Conservation (phyloP, 2,888 invertebrate species). For the Melitaea athalia region DNA sequence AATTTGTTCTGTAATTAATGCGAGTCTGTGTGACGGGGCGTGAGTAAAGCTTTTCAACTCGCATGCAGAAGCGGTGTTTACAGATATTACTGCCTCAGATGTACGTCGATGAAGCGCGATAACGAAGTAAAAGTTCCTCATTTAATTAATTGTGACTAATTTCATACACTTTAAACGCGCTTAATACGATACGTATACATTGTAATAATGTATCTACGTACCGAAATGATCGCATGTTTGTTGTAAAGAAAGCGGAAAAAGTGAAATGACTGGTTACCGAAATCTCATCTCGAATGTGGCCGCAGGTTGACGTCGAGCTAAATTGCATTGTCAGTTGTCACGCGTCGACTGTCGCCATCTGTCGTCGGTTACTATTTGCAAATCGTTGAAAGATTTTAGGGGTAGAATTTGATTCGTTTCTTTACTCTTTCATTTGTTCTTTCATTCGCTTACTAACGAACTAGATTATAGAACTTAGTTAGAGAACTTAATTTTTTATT, state of each 20-base stretch:
- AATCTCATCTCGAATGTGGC: constrained; percentile 59
- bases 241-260: constrained; percentile 39
- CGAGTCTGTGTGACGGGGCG: constrained; percentile 73
- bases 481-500: too few species aligned
- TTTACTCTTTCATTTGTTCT: background rate
- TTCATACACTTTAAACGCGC: constrained; percentile 57
- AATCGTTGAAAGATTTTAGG: background rate
- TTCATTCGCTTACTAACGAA: background rate
- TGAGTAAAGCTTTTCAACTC: constrained; percentile 73
- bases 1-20: constrained; percentile 75
- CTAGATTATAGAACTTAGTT: too few species aligned
- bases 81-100: constrained; percentile 63
- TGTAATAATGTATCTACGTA: constrained; percentile 23
- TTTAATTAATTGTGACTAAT: constrained; percentile 75
- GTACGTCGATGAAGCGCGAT: constrained; percentile 61
- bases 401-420: background rate
- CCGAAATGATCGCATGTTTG: constrained; percentile 33
- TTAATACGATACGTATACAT: constrained; percentile 46
- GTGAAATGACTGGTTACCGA: constrained; percentile 51
- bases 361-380: constrained; percentile 4
- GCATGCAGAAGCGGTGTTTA: constrained; percentile 66
- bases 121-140: constrained; percentile 60
- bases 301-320: constrained; percentile 57
- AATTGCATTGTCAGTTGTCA: constrained; percentile 64
- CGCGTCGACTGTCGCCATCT: constrained; percentile 36